Percentiles rank a stretch among this genome's conserved stretches.
Conservation (phyloP, 35 echinoderm and acorn worm species). For the Acanthaster planci region DNA sequence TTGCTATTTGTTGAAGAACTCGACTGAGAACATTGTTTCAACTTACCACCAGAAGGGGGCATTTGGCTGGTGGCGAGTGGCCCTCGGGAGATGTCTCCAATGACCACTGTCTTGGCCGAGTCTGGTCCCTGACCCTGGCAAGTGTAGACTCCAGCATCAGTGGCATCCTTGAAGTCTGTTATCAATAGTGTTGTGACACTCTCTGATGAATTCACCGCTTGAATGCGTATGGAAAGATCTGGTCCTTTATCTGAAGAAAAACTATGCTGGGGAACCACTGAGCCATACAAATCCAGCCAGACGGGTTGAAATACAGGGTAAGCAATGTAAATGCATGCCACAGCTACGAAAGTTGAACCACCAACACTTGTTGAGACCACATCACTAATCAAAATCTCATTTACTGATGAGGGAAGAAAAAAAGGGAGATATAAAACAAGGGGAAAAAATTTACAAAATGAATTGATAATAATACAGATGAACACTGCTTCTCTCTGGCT, state of each 20-base stretch:
- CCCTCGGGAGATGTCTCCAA: not conserved
- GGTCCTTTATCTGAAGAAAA: too few species aligned
- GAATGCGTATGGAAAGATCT: not conserved
- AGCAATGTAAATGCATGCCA: not conserved
- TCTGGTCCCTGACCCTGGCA: not conserved
- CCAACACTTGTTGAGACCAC: not conserved
- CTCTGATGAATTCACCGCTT: not conserved
- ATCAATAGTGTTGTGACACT: not conserved
- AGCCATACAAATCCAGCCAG: not conserved
- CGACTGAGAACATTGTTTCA: too few species aligned
- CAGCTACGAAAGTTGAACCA: not conserved
- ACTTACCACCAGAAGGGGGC: not conserved
- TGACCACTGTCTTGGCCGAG: not conserved
- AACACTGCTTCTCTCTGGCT: too few species aligned
- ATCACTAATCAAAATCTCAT: not conserved
- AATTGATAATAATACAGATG: too few species aligned
- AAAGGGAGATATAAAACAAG: too few species aligned
- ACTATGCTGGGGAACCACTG: too few species aligned
- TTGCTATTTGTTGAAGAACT: too few species aligned
- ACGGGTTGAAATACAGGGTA: not conserved
- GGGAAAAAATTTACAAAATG: too few species aligned
- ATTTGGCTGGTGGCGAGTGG: not conserved
- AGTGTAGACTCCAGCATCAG: not conserved
- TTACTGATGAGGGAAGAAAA: not conserved
- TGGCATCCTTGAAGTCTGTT: not conserved